Base-by-base conservation (phyloP, 2,797 vertebrate species). In the Etheostoma nigrum region DNA sequence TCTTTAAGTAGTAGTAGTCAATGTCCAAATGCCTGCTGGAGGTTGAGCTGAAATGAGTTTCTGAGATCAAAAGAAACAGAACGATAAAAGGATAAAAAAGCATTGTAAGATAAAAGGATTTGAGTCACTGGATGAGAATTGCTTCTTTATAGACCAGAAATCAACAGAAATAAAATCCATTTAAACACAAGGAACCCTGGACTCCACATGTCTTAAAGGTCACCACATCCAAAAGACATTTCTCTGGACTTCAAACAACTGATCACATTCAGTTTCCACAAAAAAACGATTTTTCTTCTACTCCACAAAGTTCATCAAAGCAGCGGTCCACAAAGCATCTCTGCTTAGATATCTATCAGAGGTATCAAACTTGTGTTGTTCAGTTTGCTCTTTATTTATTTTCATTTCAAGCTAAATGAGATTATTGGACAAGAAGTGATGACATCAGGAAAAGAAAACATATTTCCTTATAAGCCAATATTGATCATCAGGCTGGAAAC, bases 11-110 rank as follows among this genome's bases (percentile, higher is more conserved):
- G 72, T 36, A 49, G 72, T 36, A 49, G 72, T 74, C 62, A 58
- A 21, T 73, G 72, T 86, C 80, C 74, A 73, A 77, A 71, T 51
- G 74, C 30, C 79, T 74, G 65, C 44, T 78, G 51, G 78, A 85
- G 67, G 69, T 75, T 83, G 82, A 86, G 79, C 77, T 83, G 82
- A 90, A 91, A 91, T 88, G 72, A 90, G 78, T 92, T 92, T 86
- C 64, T 65, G 42, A 86, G 81, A 92, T 92, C 85, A 94, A 91
- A 91, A 86, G 86, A 86, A 89, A 76, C 44, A 48, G 74, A 80
- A 82, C 30, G 71, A 86, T 87, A 82, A 77, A 87, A 76, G 80
- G 73, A 88, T 89, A 76, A 88, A 91, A 88, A 72, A 64, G 64
- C 30, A 79, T 52, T 61, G 77, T 61, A 78, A 84, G 84, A 93